Evolutionary conservation across 2,797 vertebrate genomes (phyloP), one percentile per base, ranked within the genome.

Genomic region (Pipistrellus kuhlii): DNA sequence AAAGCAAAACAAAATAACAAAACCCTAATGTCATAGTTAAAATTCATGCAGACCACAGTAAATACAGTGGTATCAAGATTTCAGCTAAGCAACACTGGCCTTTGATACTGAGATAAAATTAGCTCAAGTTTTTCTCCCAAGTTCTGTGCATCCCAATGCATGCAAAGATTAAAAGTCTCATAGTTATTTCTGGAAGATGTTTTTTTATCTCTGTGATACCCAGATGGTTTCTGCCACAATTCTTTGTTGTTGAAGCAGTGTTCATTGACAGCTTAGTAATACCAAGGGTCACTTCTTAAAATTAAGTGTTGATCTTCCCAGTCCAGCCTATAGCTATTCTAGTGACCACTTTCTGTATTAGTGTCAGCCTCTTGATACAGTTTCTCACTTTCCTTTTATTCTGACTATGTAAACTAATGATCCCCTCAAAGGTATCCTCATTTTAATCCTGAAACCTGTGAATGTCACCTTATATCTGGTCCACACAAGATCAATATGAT

Each of bases 191-290:
- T 95, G 71, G 75, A 2, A 76, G 46, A 64, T 0, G 0, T 46
- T 73, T 46, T 73, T 91, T 75, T 75, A 51, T n/a, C 64, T 90
- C 55, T 86, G 27, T 91, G 46, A 80, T 94, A 86, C 30, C 81
- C 46, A 78, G 14, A 44, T 20, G 35, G 30, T 9, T 84, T 80
- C 15, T 81, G 57, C n/a, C 35, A 17, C 13, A 46, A 32, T 7
- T 5, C 7, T 93, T 91, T 81, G 64, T 27, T 78, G 93, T 62
- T 62, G 38, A 94, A 89, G 55, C 20, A 72, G 15, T 41, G 53
- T 25, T 68, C 27, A 92, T n/a, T 53, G 72, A 57, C 78, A 48
- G 53, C 32, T 64, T 88, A 87, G 12, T 23, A 38, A 87, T 53
- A 59, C 93, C 51, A 75, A 93, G 44, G 8, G 44, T 30, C 35